Evolutionary conservation across 37 sponge, comb jelly and placozoan genomes (phyloP).

Genomic region (Dysidea cf. avara): DNA sequence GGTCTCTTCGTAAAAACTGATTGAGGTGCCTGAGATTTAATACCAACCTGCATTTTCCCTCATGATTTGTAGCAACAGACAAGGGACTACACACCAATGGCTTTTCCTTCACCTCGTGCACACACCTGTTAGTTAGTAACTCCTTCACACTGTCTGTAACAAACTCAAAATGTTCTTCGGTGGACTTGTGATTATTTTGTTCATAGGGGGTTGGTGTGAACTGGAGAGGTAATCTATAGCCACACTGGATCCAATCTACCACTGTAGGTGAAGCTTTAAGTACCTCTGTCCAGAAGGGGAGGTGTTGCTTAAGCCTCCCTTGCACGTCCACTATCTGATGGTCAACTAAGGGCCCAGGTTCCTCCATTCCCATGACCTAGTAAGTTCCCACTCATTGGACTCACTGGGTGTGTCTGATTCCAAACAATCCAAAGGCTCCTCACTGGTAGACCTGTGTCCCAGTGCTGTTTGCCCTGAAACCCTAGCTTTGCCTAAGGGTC

Average conservation of each 20-base stretch:
- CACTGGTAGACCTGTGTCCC: neutral
- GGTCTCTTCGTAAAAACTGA: constrained; percentile 10
- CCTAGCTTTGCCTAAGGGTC: too few species aligned
- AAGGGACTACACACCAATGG: constrained; percentile 26
- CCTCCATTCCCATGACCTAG: too few species aligned
- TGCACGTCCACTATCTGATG: neutral
- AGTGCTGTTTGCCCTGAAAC: too few species aligned
- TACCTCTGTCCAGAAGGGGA: constrained; percentile 10
- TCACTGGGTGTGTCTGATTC: too few species aligned
- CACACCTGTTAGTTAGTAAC: constrained; percentile 1
- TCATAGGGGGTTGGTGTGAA: neutral
- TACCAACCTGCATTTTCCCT: constrained; percentile 17
- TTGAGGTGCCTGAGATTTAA: constrained; percentile 22
- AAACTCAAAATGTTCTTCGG: constrained; percentile 24
- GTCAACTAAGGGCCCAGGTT: too few species aligned
- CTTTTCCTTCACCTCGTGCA: neutral
- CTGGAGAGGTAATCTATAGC: constrained; percentile 17
- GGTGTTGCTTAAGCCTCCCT: neutral
- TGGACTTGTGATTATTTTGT: constrained; percentile 10
- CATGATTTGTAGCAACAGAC: constrained; percentile 5
- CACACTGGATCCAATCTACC: neutral
- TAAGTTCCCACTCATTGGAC: too few species aligned
- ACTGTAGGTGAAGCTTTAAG: constrained; percentile 4
- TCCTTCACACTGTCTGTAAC: constrained; percentile 5
- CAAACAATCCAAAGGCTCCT: neutral